Evolutionary conservation across 1,140 invertebrate genomes (phyloP), one percentile per base, ranked within the genome.

Genomic region (Tetraneura akinire): DNA sequence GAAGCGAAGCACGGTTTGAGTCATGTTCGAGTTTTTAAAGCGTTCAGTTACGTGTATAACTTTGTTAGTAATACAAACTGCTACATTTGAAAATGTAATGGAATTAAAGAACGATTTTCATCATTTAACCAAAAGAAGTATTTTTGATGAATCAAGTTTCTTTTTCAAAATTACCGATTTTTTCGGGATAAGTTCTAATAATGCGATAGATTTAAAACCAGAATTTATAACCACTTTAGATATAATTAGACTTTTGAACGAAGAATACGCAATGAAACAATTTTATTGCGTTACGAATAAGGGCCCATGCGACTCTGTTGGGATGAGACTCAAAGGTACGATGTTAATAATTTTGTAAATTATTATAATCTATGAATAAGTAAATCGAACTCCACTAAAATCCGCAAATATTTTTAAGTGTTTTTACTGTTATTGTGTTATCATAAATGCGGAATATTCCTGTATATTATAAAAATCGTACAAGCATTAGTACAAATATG

Each of bases 271-370:
- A 9, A 45, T 70, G 37, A 26, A 70, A 16, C 37, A 70, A 13
- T 70, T 70, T 16, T 70, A 70, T 26, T 70, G 66, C 21, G 42
- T 70, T 14, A 18, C 47, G 8, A 47, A 70, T 1, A 8, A 47
- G 14, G 66, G 45, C 3, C 21, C 66, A 1, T 70, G 66, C 3
- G 66, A 70, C 14, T 13, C n/a, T 10, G 42, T 47, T 2, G 66
- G 66, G 26, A 1, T 26, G 21, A 70, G 66, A 18, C 37, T 70
- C 37, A 70, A 70, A 47, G 66, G 66, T 70, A 47, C 14, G 60
- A 60, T 13, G 55, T 57, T n/a, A n/a, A n/a, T n/a, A n/a, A n/a
- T n/a, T n/a, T n/a, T n/a, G n/a, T n/a, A n/a, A n/a, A n/a, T n/a
- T n/a, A n/a, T n/a, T n/a, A n/a, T n/a, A n/a, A n/a, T n/a, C n/a